These are phyloP conservation scores for Crax fasciolata DNA, from an alignment of 2,797 vertebrate species.

Conservation along the genomic window DNA sequence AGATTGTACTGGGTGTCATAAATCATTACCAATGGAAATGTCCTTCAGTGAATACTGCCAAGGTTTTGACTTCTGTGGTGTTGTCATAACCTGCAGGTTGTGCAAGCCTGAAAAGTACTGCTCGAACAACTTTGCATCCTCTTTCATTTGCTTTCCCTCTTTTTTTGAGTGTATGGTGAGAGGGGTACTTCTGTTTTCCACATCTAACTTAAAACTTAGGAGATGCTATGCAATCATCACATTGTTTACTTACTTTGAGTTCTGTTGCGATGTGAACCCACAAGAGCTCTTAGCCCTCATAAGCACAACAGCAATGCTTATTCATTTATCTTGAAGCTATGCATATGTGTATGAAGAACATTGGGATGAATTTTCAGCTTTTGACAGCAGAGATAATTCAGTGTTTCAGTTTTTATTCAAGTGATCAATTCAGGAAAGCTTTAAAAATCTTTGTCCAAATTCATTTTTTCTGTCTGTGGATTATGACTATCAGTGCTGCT, in stretches of 20 bases:
- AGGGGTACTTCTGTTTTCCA: neutral
- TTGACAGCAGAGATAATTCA: neutral
- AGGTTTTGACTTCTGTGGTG: neutral
- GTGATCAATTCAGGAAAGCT: neutral
- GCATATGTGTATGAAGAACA: neutral
- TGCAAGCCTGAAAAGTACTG: neutral
- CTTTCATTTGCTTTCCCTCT: neutral
- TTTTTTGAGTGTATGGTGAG: neutral
- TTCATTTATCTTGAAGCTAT: neutral
- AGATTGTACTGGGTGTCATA: neutral
- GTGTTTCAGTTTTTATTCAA: neutral
- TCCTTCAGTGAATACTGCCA: neutral
- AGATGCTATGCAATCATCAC: neutral
- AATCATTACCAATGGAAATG: neutral
- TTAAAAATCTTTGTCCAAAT: neutral
- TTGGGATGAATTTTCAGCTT: neutral
- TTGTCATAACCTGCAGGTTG: neutral
- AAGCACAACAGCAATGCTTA: accelerated
- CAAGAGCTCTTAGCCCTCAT: accelerated
- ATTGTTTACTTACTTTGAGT: neutral
- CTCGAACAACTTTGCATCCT: neutral
- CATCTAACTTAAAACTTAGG: neutral
- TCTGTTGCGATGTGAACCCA: neutral
- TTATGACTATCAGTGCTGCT: neutral
- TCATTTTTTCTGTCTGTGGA: neutral